Conservation (phyloP, 2,888 invertebrate genomes). For the Synanthedon andrenaeformis region DNA sequence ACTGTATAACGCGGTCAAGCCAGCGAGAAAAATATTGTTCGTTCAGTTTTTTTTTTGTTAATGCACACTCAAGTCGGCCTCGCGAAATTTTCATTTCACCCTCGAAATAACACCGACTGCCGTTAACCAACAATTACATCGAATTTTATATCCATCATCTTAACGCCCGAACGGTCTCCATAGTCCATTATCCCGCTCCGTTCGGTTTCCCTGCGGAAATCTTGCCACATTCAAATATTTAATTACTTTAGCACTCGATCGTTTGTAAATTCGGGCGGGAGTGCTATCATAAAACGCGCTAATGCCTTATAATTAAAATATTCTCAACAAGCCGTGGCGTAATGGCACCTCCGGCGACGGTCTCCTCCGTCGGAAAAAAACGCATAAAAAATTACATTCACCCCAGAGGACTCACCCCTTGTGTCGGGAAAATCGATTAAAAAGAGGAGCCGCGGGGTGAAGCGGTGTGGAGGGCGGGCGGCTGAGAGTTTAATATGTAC, state of each 20-base stretch:
- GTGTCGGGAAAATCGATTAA: constrained; percentile 71
- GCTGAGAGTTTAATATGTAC: constrained; percentile 67
- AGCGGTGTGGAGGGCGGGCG: constrained; percentile 40
- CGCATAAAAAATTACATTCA: constrained; percentile 73
- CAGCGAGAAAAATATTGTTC: not conserved
- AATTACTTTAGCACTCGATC: constrained; percentile 67
- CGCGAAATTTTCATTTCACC: not conserved
- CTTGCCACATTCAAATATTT: constrained; percentile 70
- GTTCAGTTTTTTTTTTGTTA: not conserved
- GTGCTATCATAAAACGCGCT: constrained; percentile 71
- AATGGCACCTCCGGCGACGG: constrained; percentile 70
- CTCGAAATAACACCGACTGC: constrained; percentile 23
- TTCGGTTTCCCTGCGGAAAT: constrained; percentile 58
- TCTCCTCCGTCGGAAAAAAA: constrained; percentile 61
- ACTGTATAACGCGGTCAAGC: not conserved
- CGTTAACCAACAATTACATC: constrained; percentile 66
- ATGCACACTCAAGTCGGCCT: not conserved
- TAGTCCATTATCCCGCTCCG: constrained; percentile 54
- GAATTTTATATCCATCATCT: constrained; percentile 67
- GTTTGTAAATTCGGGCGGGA: constrained; percentile 64
- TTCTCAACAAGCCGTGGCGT: constrained; percentile 72
- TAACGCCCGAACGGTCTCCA: constrained; percentile 42
- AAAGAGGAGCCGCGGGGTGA: constrained; percentile 66
- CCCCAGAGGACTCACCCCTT: constrained; percentile 71
- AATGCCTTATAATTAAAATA: constrained; percentile 73